Evolutionary conservation across 2,113 vertebrate species (phyloP), one percentile per base, ranked within the genome.

Genomic region (Triplophysa siluroides): DNA sequence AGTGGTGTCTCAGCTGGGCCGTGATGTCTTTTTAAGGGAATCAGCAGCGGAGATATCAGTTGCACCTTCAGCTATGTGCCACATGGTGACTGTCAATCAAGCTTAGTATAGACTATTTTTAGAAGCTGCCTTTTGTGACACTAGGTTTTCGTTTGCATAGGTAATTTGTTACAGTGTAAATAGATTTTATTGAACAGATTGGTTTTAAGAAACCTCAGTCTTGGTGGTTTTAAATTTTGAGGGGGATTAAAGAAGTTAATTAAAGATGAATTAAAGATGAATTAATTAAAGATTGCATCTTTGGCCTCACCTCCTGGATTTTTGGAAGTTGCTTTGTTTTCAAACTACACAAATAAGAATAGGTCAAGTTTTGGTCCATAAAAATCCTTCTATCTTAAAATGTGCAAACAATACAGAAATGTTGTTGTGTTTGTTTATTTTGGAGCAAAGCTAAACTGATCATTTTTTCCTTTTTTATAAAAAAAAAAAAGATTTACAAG

Each of bases 11-110:
- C 92, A 92, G 92, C 93, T 91, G 88, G 90, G 88, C 88, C 11
- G 86, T 88, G 84, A 97, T 98, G 96, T 93, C 98, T 99, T 99
- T 99, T 99, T 99, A 99, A 98, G 98, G 98, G 94, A 97, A 98
- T 98, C 95, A 90, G 87, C 93, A 89, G 93, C 90, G 85, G 89
- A 90, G 91, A 88, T 97, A 96, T 97, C 94, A 93, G 90, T 94
- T 95, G 92, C 94, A 89, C 75, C 89, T 83, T 87, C 90, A 91
- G 93, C 88, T 93, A 94, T 95, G 94, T 91, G 93, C 93, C 97
- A 98, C 95, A 97, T 99, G 97, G 92, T 93, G 90, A 69, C 93
- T 98, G 96, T 98, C 98, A 96, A 86, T 98, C 96, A 97, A 78
- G 84, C 76, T 81, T 58, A 12, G 68, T 7, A 7, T 78, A 76